Percentiles rank a stretch among this genome's conserved stretches.
phyloP scores from a whole-genome alignment of 2,113 vertebrate species.

The Pterocles orientalis region DNA sequence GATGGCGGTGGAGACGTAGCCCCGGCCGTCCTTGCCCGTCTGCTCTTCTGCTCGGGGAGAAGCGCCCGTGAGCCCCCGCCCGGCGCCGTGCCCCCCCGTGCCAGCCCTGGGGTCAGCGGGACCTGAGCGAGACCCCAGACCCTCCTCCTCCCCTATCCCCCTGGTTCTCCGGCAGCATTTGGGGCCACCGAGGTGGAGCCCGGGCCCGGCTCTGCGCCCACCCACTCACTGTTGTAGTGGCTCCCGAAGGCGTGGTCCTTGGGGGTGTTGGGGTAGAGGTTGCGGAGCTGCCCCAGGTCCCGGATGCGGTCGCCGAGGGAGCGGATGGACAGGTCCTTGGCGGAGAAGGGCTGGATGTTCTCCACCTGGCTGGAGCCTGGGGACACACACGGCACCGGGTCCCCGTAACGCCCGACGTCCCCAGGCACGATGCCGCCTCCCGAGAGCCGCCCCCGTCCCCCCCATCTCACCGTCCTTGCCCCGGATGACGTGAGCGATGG shows the following conservation, averaged over 20 bases:
- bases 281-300: constrained; percentile 85
- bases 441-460: background rate
- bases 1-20: constrained; percentile 77
- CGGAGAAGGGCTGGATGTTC: constrained; percentile 95
- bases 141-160: no score
- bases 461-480: constrained; percentile 71
- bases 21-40: constrained; percentile 73
- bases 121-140: no score
- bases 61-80: background rate
- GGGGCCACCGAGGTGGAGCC: background rate
- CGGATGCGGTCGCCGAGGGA: constrained; percentile 90
- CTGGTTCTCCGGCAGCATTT: accelerated
- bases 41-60: constrained; percentile 70
- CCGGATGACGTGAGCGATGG: constrained; percentile 88
- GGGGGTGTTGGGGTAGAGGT: constrained; percentile 82
- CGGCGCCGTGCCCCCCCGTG: background rate
- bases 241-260: constrained; percentile 89
- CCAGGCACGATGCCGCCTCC: accelerated
- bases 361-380: constrained; percentile 86
- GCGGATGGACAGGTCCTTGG: constrained; percentile 90
- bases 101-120: background rate
- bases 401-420: accelerated
- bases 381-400: background rate
- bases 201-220: background rate
- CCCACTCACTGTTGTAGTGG: constrained; percentile 86